Conservation (phyloP, 2,797 vertebrate genomes). For the Enteromius unitaeniatus region DNA sequence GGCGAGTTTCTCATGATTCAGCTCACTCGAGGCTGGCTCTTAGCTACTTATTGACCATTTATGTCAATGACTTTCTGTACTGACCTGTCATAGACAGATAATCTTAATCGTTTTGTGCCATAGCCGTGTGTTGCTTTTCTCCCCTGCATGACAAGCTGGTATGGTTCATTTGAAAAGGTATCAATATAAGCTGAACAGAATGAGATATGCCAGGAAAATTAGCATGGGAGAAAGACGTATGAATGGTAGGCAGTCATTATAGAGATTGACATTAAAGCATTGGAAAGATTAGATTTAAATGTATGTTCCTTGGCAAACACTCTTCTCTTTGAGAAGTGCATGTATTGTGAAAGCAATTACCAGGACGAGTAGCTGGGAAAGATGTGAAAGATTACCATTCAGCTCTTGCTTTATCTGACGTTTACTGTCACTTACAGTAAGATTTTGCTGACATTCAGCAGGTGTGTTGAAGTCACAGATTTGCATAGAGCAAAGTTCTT, state of each 20-base stretch:
- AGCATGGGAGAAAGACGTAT: not conserved
- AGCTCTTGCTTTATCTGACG: not conserved
- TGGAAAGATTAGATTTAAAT: constrained; percentile 12
- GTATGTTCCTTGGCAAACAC: not conserved
- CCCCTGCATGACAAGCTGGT: constrained; percentile 19
- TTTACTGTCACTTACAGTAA: constrained; percentile 15
- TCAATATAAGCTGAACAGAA: not conserved
- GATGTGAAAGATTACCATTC: not conserved
- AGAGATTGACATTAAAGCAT: constrained; percentile 33
- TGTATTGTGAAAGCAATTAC: constrained; percentile 14
- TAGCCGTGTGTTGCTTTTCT: not conserved
- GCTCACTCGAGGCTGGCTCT: constrained; percentile 22
- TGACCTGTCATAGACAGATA: constrained; percentile 20
- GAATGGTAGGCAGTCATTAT: constrained; percentile 24
- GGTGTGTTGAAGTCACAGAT: constrained; percentile 5
- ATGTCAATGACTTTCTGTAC: not conserved
- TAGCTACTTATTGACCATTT: constrained; percentile 31
- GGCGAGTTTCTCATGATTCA: constrained; percentile 34
- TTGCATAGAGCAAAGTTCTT: not conserved
- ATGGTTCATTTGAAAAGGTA: constrained; percentile 14
- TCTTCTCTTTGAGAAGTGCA: not conserved
- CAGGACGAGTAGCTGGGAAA: not conserved
- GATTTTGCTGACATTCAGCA: not conserved
- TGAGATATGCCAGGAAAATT: constrained; percentile 16
- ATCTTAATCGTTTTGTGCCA: not conserved